Evolutionary conservation across 2,888 invertebrate genomes (phyloP).

Genomic region (Mesorhabditis spiculigera): DNA sequence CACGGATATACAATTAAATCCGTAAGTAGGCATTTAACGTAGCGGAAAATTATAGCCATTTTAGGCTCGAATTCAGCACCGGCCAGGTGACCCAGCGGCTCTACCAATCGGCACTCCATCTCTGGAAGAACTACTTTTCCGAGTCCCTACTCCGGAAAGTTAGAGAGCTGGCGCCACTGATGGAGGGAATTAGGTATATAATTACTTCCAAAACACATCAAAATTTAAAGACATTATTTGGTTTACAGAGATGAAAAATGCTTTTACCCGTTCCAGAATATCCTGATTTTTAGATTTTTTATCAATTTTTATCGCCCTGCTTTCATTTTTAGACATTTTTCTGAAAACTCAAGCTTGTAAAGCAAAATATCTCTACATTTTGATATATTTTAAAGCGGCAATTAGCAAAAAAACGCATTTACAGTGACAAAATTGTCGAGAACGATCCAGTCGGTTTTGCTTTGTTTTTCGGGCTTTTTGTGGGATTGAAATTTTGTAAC

Average conservation of each 20-base stretch:
- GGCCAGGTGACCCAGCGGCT: neutral
- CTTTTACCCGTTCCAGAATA: too few relatives aligned
- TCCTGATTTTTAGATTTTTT: too few relatives aligned
- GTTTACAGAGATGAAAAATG: neutral
- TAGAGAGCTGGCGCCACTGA: neutral
- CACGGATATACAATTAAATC: slow-evolving; percentile 24
- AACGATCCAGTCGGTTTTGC: too few relatives aligned
- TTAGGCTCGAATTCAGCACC: neutral
- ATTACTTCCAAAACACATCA: neutral
- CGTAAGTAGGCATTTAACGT: slow-evolving; percentile 74
- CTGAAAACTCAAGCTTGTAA: too few relatives aligned
- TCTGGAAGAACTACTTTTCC: slow-evolving; percentile 1
- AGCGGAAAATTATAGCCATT: neutral
- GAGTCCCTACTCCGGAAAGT: neutral
- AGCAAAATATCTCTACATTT: too few relatives aligned
- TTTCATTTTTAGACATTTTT: too few relatives aligned
- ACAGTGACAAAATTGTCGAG: too few relatives aligned
- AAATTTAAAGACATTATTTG: neutral
- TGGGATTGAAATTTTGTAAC: too few relatives aligned
- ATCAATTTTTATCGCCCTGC: too few relatives aligned
- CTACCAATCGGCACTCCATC: slow-evolving; percentile 2
- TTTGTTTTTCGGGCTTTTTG: too few relatives aligned
- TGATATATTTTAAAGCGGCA: too few relatives aligned
- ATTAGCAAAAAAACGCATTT: too few relatives aligned
- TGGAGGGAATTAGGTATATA: neutral